A percentile compares a stretch with the other conserved stretches of the same genome.
Conservation (phyloP, 2,797 vertebrate species). For the Malurus leucopterus region DNA sequence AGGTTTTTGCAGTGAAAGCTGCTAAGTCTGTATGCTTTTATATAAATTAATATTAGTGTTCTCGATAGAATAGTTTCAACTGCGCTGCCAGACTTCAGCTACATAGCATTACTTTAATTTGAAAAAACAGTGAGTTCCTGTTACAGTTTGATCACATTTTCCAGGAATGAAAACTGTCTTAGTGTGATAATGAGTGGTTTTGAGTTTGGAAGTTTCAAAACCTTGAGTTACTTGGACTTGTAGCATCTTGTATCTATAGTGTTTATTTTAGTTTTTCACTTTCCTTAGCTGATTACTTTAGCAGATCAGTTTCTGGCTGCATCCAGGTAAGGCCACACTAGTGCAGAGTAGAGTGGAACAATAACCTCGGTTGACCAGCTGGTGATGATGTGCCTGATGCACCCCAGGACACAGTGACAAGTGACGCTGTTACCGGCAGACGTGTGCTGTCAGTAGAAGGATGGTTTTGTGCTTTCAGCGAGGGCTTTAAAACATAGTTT, state of each 20-base stretch:
- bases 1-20: not conserved
- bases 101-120: not conserved
- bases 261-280: not conserved
- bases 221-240: not conserved
- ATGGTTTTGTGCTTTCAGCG: not conserved
- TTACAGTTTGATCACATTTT: not conserved
- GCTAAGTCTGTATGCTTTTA: not conserved
- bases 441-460: not conserved
- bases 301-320: not conserved
- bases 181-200: not conserved
- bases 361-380: not conserved
- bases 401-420: not conserved
- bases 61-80: not conserved
- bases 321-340: not conserved
- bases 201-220: not conserved
- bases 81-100: not conserved
- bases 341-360: not conserved
- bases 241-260: not conserved
- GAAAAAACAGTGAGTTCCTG: not conserved
- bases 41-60: not conserved
- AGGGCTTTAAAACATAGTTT: not conserved
- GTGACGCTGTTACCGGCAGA: not conserved
- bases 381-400: not conserved
- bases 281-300: not conserved
- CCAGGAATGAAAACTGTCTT: not conserved